Base-by-base conservation (phyloP, 2,797 vertebrate species). In the Pogonophryne albipinna region DNA sequence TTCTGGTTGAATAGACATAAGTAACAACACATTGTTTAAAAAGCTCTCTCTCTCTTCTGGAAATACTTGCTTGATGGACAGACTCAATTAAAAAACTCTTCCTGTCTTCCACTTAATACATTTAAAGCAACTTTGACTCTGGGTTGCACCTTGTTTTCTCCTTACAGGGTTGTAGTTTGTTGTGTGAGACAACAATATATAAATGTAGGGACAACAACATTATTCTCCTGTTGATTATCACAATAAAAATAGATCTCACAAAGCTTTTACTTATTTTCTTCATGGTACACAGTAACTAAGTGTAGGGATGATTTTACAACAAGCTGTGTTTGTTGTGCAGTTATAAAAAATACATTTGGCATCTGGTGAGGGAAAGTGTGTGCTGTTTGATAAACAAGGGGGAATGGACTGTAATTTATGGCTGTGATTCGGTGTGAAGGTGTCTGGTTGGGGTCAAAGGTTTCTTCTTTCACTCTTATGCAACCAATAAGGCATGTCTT, bases 391-490 rank as follows among this genome's bases (percentile, higher is more conserved):
- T 71, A 84, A 83, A 84, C 83, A 69, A 4, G 38, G 68, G 71
- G 77, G 73, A 86, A 76, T 58, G 58, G 63, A 65, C 20, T 64
- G 66, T 73, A 60, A 76, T 89, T 74, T 80, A 85, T 79, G 60
- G 47, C 66, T 50, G 82, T 74, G 79, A 87, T 87, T 84, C 61
- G 80, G 73, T 76, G 70, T 47, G 61, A 53, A 1, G 13, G 74
- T 79, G 65, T 84, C 82, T 72, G 79, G 78, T 85, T 71, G 81
- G 67, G 88, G 89, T 84, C 85, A 87, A 68, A 85, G 80, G 87
- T 87, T 89, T 92, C 84, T 83, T 47, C 87, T 92, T 93, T 90
- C 90, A 78, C 70, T 79, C 66, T 90, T 90, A 88, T 72, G 82
- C 74, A 92, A 92, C 51, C 71, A 45, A 76, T 76, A 55, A 81